Evolutionary conservation across 2,113 vertebrate species (phyloP).

Genomic region (chimpanzee (Pan troglodytes)): NHGRI_mPanTro3-v2.1_pri NC_072414.2:83497001-83497500

Average conservation of each 20-base stretch:
- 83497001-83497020: background rate
- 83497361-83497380: background rate
- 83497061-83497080: background rate
- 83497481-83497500: background rate
- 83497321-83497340: background rate
- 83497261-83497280: background rate
- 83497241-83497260: background rate
- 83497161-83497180: background rate
- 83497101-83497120: background rate
- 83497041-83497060: background rate
- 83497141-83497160: background rate
- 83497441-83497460: background rate
- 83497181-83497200: background rate
- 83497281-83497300: background rate
- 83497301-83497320: background rate
- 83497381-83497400: background rate
- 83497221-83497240: background rate
- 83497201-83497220: fast-evolving
- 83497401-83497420: background rate
- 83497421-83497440: background rate
- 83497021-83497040: background rate
- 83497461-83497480: background rate
- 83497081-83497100: background rate
- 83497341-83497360: background rate
- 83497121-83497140: background rate